phyloP scores from a whole-genome alignment of 1,140 invertebrate genomes.

The Sarcophaga peregrina region DNA sequence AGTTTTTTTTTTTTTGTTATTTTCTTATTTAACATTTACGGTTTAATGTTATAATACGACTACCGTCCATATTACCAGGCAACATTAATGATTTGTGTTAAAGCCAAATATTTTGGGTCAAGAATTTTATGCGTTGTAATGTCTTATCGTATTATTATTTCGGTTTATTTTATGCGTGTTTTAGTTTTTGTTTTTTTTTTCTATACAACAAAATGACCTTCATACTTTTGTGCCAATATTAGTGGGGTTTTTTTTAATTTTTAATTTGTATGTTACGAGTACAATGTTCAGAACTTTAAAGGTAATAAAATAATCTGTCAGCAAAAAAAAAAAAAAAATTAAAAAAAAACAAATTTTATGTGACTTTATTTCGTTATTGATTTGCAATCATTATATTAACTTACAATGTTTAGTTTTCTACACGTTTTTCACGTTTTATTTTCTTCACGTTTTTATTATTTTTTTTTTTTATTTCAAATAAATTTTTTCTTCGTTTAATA shows the following conservation, averaged over 20 bases:
- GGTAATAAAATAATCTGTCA: no score
- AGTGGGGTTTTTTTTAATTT: neutral
- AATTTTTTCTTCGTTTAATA: conserved; percentile 19
- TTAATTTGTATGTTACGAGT: neutral
- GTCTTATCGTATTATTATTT: conserved; percentile 8
- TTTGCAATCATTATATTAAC: neutral
- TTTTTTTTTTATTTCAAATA: neutral
- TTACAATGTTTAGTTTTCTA: neutral
- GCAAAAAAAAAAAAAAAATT: neutral
- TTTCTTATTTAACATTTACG: neutral
- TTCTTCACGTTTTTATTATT: conserved; percentile 12
- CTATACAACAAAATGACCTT: neutral
- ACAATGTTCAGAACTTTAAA: no score
- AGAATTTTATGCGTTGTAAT: conserved; percentile 39
- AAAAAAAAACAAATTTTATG: neutral
- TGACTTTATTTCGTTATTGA: conserved; percentile 18
- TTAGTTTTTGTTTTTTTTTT: neutral
- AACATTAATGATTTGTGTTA: conserved; percentile 5
- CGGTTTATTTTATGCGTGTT: no score
- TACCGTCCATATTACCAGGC: no score
- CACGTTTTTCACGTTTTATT: neutral
- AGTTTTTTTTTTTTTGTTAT: neutral
- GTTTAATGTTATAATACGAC: no score
- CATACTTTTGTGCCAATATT: neutral
- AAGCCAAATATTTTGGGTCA: conserved; percentile 30